Evolutionary conservation across 1,140 invertebrate genomes (phyloP).

Genomic region (Hyphantria cunea): DNA sequence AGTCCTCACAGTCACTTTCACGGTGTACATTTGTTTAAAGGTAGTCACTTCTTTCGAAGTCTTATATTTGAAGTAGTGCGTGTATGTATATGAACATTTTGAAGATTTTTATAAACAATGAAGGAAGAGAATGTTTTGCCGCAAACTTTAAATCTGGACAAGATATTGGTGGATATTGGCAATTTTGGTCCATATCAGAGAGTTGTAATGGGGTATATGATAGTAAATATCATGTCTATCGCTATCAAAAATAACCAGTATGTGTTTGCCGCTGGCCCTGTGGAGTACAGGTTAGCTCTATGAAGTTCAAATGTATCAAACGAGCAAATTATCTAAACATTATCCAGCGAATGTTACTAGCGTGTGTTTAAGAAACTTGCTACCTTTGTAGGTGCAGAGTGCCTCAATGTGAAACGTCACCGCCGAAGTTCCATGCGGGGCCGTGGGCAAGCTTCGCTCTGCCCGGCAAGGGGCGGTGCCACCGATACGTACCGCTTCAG

Average conservation of each 20-base stretch:
- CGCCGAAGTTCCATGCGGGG: not conserved
- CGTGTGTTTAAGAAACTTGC: too few species aligned
- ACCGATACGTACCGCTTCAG: not conserved
- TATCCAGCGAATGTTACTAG: too few species aligned
- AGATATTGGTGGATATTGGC: not conserved
- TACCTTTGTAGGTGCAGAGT: conserved; percentile 4
- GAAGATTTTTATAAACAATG: not conserved
- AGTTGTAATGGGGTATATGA: conserved; percentile 1
- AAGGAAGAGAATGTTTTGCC: not conserved
- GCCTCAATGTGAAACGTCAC: conserved; percentile 4
- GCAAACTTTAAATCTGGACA: not conserved
- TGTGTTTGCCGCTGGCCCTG: conserved; percentile 5
- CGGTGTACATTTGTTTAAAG: too few species aligned
- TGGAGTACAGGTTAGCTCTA: conserved; percentile 5
- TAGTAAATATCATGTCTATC: not conserved
- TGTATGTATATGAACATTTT: conserved; percentile 1
- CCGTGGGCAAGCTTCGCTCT: conserved; percentile 10
- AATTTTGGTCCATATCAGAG: conserved; percentile 3
- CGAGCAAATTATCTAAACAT: too few species aligned
- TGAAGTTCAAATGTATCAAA: too few species aligned
- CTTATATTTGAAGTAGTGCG: too few species aligned
- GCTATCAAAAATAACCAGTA: conserved; percentile 7
- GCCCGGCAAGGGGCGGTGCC: not conserved
- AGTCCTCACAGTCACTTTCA: too few species aligned
- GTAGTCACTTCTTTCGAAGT: too few species aligned